phyloP scores from a whole-genome alignment of 37 sponge, comb jelly and placozoan species.

The Halisarca cf. caerulea region DNA sequence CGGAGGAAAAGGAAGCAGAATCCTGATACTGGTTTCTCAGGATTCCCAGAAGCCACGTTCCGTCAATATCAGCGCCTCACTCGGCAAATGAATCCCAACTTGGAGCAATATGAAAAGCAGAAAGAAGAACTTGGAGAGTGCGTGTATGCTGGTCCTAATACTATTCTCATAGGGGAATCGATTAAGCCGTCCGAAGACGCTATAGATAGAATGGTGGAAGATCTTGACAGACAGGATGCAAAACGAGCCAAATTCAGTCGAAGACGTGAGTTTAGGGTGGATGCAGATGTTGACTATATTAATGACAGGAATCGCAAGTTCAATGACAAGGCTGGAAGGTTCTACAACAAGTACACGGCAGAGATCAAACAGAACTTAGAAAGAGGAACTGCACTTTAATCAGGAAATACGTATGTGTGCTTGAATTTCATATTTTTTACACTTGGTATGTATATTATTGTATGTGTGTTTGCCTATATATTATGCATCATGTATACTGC shows the following conservation, averaged over 20 bases:
- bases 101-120: slow-evolving; percentile 77
- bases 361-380: slow-evolving; percentile 98
- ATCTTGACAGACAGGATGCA: slow-evolving; percentile 89
- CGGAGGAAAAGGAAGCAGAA: slow-evolving; percentile 88
- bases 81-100: slow-evolving; percentile 77
- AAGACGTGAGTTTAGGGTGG: slow-evolving; percentile 68
- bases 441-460: too few species aligned
- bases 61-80: slow-evolving; percentile 94
- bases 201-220: slow-evolving; percentile 90
- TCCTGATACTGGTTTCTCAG: slow-evolving; percentile 94
- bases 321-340: slow-evolving; percentile 94
- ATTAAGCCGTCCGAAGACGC: slow-evolving; percentile 62
- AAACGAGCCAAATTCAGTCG: slow-evolving; percentile 93
- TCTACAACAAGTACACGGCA: slow-evolving; percentile 94
- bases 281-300: slow-evolving; percentile 96
- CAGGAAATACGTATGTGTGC: too few species aligned
- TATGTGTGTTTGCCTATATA: too few species aligned
- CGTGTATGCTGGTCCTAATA: slow-evolving; percentile 80
- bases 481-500: too few species aligned
- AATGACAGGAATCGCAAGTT: slow-evolving; percentile 97
- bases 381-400: slow-evolving; percentile 96
- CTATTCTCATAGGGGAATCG: slow-evolving; percentile 48
- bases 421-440: too few species aligned
- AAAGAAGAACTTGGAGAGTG: slow-evolving; percentile 70
- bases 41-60: slow-evolving; percentile 71